Conservation (phyloP, 1,140 invertebrate genomes). For the Varroa destructor region DNA sequence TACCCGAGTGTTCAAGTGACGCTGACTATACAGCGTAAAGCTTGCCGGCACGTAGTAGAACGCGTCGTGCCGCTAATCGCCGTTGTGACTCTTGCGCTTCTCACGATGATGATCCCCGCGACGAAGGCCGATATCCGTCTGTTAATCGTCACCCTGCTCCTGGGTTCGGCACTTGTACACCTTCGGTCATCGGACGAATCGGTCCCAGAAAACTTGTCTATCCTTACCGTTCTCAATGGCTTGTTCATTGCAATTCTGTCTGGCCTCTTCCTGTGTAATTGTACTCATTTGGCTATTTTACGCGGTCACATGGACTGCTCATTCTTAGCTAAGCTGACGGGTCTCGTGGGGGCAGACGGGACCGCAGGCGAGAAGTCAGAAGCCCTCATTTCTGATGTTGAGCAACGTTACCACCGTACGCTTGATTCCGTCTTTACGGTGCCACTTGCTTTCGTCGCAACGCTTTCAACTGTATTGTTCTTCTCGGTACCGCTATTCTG, state of each 20-base stretch:
- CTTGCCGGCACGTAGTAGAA: not conserved
- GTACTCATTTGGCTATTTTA: conserved; percentile 2
- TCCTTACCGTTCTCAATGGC: not conserved
- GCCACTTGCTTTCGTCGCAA: not conserved
- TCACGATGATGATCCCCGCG: conserved; percentile 19
- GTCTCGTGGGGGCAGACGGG: not conserved
- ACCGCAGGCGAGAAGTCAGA: not conserved
- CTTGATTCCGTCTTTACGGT: not conserved
- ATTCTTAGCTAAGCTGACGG: not conserved
- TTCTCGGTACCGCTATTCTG: not conserved
- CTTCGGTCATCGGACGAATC: not conserved
- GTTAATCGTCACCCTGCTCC: not conserved
- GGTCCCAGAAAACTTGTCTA: not conserved
- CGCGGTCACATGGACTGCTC: not conserved
- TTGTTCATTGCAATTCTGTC: not conserved
- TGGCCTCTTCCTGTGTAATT: conserved; percentile 3
- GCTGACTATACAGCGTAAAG: not conserved
- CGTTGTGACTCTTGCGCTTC: not conserved
- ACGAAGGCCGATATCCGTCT: conserved; percentile 1
- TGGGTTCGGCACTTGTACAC: not conserved
- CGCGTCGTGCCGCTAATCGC: not conserved
- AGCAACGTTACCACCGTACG: conserved; percentile 21
- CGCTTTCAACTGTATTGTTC: not conserved
- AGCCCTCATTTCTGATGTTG: conserved; percentile 4
- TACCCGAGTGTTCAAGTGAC: conserved; percentile 5